phyloP scores from a whole-genome alignment of 2,888 invertebrate genomes.

The Rotaria sp. region DNA sequence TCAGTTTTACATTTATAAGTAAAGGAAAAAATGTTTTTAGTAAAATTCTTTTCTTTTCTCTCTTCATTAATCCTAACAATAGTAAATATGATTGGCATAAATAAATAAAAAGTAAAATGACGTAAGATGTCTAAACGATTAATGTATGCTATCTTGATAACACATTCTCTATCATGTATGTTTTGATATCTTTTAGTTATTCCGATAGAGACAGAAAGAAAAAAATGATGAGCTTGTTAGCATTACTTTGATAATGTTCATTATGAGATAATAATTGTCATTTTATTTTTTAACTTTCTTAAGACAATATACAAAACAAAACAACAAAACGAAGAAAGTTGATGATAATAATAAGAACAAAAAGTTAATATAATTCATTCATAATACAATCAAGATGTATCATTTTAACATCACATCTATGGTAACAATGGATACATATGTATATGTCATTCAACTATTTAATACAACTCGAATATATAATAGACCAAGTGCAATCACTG shows the following conservation, averaged over 20 bases:
- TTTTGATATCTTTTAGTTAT: background rate
- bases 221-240: background rate
- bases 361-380: background rate
- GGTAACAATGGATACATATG: background rate
- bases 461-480: too few relatives aligned
- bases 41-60: background rate
- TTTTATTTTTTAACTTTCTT: background rate
- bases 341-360: background rate
- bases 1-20: too few relatives aligned
- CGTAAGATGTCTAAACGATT: background rate
- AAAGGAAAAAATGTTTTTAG: too few relatives aligned
- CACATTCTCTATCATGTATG: background rate
- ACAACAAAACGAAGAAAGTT: background rate
- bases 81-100: background rate
- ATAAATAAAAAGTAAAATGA: background rate
- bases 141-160: background rate
- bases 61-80: background rate
- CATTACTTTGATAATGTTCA: background rate
- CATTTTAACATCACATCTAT: background rate
- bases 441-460: background rate
- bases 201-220: background rate
- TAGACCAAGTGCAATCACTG: too few relatives aligned
- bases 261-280: conserved; percentile 3
- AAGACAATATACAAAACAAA: background rate
- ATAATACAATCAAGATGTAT: background rate